Percentiles rank a stretch among this genome's conserved stretches.
Evolutionary conservation across 2,888 invertebrate species (phyloP).

Genomic region (Drosophila tripunctata): DNA sequence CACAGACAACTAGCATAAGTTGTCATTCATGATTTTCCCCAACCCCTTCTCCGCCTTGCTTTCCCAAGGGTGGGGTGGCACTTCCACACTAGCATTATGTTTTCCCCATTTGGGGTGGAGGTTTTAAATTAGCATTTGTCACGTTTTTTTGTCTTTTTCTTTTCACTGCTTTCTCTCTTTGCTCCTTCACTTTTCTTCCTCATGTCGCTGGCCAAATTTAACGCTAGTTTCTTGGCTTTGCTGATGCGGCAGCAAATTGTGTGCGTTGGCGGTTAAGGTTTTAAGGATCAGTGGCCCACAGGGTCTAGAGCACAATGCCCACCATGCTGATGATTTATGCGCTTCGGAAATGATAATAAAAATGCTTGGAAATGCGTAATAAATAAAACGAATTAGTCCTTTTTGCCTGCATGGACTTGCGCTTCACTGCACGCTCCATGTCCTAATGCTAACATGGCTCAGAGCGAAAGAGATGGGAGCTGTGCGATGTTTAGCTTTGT

Average conservation of each 20-base stretch:
- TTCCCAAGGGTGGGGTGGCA: conserved; percentile 22
- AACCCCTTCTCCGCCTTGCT: not conserved
- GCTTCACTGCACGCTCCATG: conserved; percentile 51
- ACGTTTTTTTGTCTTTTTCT: conserved; percentile 62
- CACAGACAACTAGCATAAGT: conserved; percentile 71
- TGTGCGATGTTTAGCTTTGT: not conserved
- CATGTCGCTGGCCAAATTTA: conserved; percentile 50
- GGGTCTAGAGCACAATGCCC: conserved; percentile 41
- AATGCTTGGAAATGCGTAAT: conserved; percentile 76
- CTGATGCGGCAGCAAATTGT: conserved; percentile 62
- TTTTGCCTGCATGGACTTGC: conserved; percentile 39
- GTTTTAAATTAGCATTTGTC: conserved; percentile 82
- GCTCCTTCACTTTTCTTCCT: not conserved
- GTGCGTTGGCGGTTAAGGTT: conserved; percentile 34
- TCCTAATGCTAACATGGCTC: conserved; percentile 10
- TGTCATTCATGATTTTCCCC: conserved; percentile 72
- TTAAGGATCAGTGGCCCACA: conserved; percentile 31
- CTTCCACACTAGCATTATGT: conserved; percentile 19
- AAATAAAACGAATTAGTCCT: conserved; percentile 73
- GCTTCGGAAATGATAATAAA: conserved; percentile 77
- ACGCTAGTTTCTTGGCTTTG: conserved; percentile 67
- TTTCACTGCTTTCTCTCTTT: conserved; percentile 4
- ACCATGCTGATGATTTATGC: conserved; percentile 71
- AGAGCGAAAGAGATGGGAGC: not conserved
- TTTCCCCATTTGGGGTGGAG: conserved; percentile 59